Base-by-base conservation (phyloP, 2,797 vertebrate species). In the Intellagama lesueurii region DNA sequence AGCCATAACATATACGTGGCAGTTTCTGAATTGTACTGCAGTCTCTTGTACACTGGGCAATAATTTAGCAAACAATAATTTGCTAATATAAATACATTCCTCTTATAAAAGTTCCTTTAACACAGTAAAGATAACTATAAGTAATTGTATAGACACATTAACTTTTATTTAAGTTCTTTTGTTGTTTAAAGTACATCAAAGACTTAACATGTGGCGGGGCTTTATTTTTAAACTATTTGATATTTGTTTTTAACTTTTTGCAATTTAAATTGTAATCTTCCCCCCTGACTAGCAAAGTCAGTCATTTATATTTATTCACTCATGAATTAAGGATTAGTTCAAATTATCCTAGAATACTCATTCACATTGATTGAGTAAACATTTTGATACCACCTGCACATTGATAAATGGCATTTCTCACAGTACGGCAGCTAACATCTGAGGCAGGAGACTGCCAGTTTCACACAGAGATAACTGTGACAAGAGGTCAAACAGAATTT, bases 291-390 rank as follows among this genome's bases (percentile, higher is more conserved):
- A 86, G 44, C 26, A 77, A 86, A 85, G 70, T 75, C 82, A 89
- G 88, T 79, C 64, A 88, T 89, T 90, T 90, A 90, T 90, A 90
- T 90, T 90, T 90, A 90, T 90, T 83, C 60, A 82, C 84, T 90
- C 88, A 90, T 90, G 88, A 90, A 90, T 90, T 90, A 90, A 90
- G 88, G 88, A 90, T 90, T 82, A 86, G 84, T 82, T 77, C 85
- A 90, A 86, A 90, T 90, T 90, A 90, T 86, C 79, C 88, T 81
- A 81, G 88, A 90, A 90, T 90, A 86, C 69, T 90, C 79, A 83
- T 44, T 83, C 80, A 82, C 0, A 72, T 90, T 90, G 88, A 90
- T 90, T 90, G 88, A 90, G 60, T 86, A 90, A 90, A 90, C 88
- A 69, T 86, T 86, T 32, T 77, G 84, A 82, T 82, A 52, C 84